Evolutionary conservation across 1,140 invertebrate species (phyloP).

Genomic region (Zaprionus lachaisei): DNA sequence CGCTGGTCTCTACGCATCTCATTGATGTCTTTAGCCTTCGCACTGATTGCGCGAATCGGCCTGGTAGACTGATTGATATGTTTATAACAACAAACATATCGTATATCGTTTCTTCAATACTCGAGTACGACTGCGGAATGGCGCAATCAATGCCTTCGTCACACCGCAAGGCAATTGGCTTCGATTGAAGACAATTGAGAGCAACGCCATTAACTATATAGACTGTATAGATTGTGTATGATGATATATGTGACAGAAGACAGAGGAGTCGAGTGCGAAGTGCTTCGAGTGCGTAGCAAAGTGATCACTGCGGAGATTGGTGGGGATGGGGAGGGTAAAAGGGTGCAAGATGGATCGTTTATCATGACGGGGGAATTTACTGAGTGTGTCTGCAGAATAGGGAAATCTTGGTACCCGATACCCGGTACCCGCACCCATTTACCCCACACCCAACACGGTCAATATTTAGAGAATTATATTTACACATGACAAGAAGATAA

Average conservation of each 20-base stretch:
- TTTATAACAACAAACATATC: constrained; percentile 12
- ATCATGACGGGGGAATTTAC: neutral
- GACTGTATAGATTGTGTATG: neutral
- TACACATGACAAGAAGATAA: constrained; percentile 43
- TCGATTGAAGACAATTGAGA: constrained; percentile 74
- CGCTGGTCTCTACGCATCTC: constrained; percentile 2
- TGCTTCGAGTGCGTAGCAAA: constrained; percentile 10
- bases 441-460: constrained; percentile 1
- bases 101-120: neutral
- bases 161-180: constrained; percentile 75
- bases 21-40: constrained; percentile 37
- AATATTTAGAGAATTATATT: constrained; percentile 47
- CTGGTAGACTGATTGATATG: constrained; percentile 34
- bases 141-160: constrained; percentile 75
- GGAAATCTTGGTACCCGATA: neutral
- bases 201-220: constrained; percentile 61
- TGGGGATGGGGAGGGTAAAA: neutral
- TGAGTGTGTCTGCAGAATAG: constrained; percentile 11
- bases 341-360: neutral
- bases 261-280: neutral
- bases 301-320: neutral
- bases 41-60: constrained; percentile 45
- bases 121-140: neutral
- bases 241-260: constrained; percentile 32
- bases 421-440: constrained; percentile 4